A percentile compares a stretch with the other conserved stretches of the same genome.
Evolutionary conservation across 2,797 vertebrate species (phyloP).

Genomic region (Ctenochaetus hawaiiensis): DNA sequence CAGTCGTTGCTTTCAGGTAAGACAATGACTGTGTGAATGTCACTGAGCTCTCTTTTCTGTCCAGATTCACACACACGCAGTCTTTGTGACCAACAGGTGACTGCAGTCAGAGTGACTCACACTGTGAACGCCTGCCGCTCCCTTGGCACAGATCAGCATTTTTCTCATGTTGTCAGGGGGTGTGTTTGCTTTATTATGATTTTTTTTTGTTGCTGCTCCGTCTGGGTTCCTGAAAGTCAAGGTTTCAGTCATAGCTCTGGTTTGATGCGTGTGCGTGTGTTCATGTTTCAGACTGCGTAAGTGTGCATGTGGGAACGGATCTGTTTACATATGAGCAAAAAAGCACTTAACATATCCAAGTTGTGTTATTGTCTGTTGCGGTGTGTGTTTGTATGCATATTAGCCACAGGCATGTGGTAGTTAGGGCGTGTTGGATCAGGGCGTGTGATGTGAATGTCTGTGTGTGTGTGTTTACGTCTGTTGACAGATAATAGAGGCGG

Average conservation of each 20-base stretch:
- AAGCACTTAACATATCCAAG: not conserved
- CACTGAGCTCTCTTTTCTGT: not conserved
- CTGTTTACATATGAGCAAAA: not conserved
- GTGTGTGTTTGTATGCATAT: conserved; percentile 28
- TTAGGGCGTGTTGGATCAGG: conserved; percentile 60
- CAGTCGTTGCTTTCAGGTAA: conserved; percentile 10
- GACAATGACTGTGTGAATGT: conserved; percentile 8
- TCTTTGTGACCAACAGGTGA: conserved; percentile 21
- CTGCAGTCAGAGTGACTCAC: conserved; percentile 62
- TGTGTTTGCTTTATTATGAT: conserved; percentile 8
- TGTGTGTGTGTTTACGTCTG: conserved; percentile 41
- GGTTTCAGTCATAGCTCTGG: not conserved
- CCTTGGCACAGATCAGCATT: conserved; percentile 52
- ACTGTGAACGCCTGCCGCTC: conserved; percentile 52
- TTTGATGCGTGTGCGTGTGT: not conserved
- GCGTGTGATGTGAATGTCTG: conserved; percentile 25
- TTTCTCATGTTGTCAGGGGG: conserved; percentile 34
- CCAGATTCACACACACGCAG: conserved; percentile 19
- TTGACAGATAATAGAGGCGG: conserved; percentile 38
- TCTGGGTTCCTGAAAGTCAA: not conserved
- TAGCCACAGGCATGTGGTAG: conserved; percentile 16
- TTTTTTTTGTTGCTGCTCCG: not conserved
- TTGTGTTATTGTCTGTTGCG: not conserved
- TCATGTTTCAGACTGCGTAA: not conserved
- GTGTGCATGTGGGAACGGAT: not conserved